These are phyloP conservation scores for Encarsia formosa DNA, from an alignment of 2,888 invertebrate species.

Conservation along the genomic window DNA sequence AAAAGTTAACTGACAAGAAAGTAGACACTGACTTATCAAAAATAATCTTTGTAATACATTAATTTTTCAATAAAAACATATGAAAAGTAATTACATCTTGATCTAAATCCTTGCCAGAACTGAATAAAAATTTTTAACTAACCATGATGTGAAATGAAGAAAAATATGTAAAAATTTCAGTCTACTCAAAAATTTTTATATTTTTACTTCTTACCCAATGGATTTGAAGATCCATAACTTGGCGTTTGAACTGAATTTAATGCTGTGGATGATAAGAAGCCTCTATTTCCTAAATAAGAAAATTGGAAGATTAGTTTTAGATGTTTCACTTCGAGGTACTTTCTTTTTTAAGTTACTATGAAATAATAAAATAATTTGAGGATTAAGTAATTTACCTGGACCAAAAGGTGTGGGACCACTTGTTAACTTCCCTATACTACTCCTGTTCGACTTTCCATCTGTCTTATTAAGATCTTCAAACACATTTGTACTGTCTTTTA, in stretches of 20 bases:
- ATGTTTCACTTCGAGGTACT: background rate
- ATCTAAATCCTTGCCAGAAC: slow-evolving; percentile 49
- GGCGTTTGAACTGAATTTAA: slow-evolving; percentile 40
- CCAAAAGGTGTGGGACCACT: slow-evolving; percentile 64
- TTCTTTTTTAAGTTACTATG: background rate
- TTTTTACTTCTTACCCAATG: slow-evolving; percentile 41
- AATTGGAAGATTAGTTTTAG: background rate
- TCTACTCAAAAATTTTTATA: slow-evolving; percentile 5
- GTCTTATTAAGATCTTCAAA: slow-evolving; percentile 59
- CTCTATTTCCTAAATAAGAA: slow-evolving; percentile 40
- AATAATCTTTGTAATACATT: too few relatives aligned
- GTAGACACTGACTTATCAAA: slow-evolving; percentile 12
- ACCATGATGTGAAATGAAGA: too few relatives aligned
- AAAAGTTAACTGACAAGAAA: slow-evolving; percentile 24
- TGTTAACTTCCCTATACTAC: slow-evolving; percentile 50
- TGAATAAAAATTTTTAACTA: slow-evolving; percentile 34
- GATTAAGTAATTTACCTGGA: slow-evolving; percentile 38
- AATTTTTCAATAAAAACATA: too few relatives aligned
- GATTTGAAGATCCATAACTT: slow-evolving; percentile 44
- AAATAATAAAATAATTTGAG: background rate
- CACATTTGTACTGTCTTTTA: slow-evolving; percentile 73
- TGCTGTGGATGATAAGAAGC: slow-evolving; percentile 42
- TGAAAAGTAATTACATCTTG: too few relatives aligned
- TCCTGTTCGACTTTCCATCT: slow-evolving; percentile 38
- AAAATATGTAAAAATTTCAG: slow-evolving; percentile 4